Conservation (phyloP, 1,140 invertebrate genomes). For the Piezodorus guildinii region DNA sequence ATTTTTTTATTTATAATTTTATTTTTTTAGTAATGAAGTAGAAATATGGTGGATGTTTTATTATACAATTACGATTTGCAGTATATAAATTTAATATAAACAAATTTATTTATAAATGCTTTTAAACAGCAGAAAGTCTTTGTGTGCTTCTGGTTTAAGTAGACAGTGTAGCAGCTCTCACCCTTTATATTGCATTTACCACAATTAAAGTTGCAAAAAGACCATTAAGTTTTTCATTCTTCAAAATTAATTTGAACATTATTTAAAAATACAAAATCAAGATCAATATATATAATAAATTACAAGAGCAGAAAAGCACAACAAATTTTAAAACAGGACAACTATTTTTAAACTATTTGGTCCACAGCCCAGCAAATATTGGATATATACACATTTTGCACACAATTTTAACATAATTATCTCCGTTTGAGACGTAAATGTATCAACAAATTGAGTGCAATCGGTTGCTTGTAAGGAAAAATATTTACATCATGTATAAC, state of each 20-base stretch:
- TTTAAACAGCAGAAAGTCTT: not conserved
- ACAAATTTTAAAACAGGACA: slow-evolving; percentile 1
- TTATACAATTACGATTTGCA: not conserved
- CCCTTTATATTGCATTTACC: not conserved
- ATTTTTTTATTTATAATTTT: not conserved
- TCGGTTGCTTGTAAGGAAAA: too few species aligned
- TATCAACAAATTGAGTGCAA: too few species aligned
- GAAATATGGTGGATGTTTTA: not conserved
- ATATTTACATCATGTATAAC: too few species aligned
- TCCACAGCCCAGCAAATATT: slow-evolving; percentile 18
- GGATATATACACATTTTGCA: not conserved
- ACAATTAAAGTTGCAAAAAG: not conserved
- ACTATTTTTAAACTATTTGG: slow-evolving; percentile 18
- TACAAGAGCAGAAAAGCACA: slow-evolving; percentile 3
- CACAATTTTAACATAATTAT: too few species aligned
- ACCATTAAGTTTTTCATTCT: not conserved
- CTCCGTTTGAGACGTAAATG: too few species aligned
- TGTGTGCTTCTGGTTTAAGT: not conserved
- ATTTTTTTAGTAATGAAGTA: not conserved
- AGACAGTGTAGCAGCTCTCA: slow-evolving; percentile 9
- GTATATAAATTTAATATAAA: not conserved
- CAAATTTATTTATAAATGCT: slow-evolving; percentile 4
- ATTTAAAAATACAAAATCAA: not conserved
- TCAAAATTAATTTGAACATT: not conserved
- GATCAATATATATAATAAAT: not conserved